Evolutionary conservation across 2,888 invertebrate genomes (phyloP), one percentile per base, ranked within the genome.

Genomic region (Synanthedon vespiformis): DNA sequence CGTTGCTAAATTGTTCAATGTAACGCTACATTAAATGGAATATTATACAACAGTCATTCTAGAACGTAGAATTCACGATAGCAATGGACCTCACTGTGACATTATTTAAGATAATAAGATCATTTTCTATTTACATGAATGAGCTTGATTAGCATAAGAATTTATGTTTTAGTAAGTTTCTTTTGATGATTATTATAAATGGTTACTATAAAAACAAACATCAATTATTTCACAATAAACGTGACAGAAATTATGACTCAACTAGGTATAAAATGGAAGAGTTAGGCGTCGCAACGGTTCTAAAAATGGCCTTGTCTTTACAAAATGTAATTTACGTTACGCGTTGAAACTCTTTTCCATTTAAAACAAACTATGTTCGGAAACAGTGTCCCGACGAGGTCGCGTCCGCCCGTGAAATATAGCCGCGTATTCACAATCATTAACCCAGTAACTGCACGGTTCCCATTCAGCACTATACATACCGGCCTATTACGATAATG

Each of bases 401-500:
- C 34, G 34, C 34, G 34, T 34, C 34, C 34, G 34, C 34, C 34
- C 48, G 16, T 48, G 16, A 48, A 48, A 48, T 48, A 48, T 67
- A 64, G 44, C 44, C 44, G 44, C 65, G 22, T 13, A 13, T 34
- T 64, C 57, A 58, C 65, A 72, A 72, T 77, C 70, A 76, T 77
- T 77, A 79, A 67, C 73, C 69, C 63, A 68, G 63, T 66, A 66
- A 67, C 64, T 67, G 70, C 64, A 61, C 59, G 62, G 60, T 62
- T 58, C 62, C 65, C 16, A 48, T 48, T 66, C 65, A 68, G 64
- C 58, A 64, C 63, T 58, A 65, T 62, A 66, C 69, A 34, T 34
- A 66, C 65, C 62, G 62, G 63, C 66, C 70, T 77, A 74, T 76
- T 70, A 76, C 66, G 67, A 74, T 81, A 82, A 81, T 82, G 77